These are phyloP conservation scores for Drosophila neotestacea DNA, from an alignment of 2,888 invertebrate species.

Conservation along the genomic window DNA sequence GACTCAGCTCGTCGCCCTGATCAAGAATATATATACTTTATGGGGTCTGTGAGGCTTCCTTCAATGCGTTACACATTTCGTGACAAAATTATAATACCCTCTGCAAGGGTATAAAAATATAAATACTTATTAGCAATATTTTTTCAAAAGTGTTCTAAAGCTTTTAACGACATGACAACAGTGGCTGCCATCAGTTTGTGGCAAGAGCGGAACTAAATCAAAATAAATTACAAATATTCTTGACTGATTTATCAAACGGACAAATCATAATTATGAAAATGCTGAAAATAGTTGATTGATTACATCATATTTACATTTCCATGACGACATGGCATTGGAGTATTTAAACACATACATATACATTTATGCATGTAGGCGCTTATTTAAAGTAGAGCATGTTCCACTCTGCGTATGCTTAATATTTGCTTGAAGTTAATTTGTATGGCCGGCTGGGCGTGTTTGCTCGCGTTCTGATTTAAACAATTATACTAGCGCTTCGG, in stretches of 20 bases:
- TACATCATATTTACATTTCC: conserved; percentile 3
- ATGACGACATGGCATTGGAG: background rate
- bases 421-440: conserved; percentile 23
- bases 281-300: conserved; percentile 7
- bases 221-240: background rate
- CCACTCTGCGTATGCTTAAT: conserved; percentile 41
- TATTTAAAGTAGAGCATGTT: background rate
- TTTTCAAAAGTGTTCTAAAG: conserved; percentile 7
- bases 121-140: conserved; percentile 10
- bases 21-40: no score
- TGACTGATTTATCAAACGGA: conserved; percentile 5
- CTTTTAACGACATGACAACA: conserved; percentile 11
- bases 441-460: conserved; percentile 23
- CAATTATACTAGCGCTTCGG: conserved; percentile 48
- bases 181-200: conserved; percentile 1
- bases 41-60: no score
- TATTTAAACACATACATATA: background rate
- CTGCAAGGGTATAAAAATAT: no score
- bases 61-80: no score
- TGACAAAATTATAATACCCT: no score
- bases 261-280: conserved; percentile 7
- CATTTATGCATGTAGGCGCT: background rate
- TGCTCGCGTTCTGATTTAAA: conserved; percentile 46
- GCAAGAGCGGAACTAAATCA: background rate
- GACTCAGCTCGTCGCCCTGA: no score